phyloP scores from a whole-genome alignment of 2,797 vertebrate genomes.

The Typhlichthys eigenmanni region DNA sequence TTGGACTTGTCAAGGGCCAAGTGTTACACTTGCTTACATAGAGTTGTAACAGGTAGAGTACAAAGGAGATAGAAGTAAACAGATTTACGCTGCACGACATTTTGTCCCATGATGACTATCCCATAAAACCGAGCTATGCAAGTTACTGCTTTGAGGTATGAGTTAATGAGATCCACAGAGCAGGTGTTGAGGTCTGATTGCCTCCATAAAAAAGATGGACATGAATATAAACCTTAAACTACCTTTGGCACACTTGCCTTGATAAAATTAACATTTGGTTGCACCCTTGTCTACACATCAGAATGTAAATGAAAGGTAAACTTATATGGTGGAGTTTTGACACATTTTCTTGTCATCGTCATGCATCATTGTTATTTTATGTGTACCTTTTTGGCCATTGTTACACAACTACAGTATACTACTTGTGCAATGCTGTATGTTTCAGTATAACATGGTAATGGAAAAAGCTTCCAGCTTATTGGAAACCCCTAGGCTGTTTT shows the following conservation, averaged over 20 bases:
- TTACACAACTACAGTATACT: neutral
- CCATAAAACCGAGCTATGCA: constrained; percentile 5
- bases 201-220: constrained; percentile 8
- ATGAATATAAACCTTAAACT: constrained; percentile 2
- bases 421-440: constrained; percentile 8
- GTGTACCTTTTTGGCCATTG: constrained; percentile 14
- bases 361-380: constrained; percentile 15
- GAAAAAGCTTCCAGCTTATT: constrained; percentile 42
- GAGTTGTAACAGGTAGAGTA: too few relatives aligned
- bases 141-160: constrained; percentile 36
- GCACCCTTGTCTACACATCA: constrained; percentile 3
- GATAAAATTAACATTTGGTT: neutral
- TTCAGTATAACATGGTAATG: constrained; percentile 27
- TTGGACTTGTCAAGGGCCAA: constrained; percentile 1
- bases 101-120: neutral
- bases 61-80: constrained; percentile 18
- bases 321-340: constrained; percentile 29
- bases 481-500: constrained; percentile 46
- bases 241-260: too few relatives aligned
- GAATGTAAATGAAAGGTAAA: constrained; percentile 21
- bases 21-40: too few relatives aligned
- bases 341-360: constrained; percentile 7
- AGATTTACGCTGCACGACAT: constrained; percentile 10
- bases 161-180: constrained; percentile 41
- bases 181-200: constrained; percentile 38